Conservation (phyloP, 2,888 invertebrate species). For the Hypercompe scribonia region DNA sequence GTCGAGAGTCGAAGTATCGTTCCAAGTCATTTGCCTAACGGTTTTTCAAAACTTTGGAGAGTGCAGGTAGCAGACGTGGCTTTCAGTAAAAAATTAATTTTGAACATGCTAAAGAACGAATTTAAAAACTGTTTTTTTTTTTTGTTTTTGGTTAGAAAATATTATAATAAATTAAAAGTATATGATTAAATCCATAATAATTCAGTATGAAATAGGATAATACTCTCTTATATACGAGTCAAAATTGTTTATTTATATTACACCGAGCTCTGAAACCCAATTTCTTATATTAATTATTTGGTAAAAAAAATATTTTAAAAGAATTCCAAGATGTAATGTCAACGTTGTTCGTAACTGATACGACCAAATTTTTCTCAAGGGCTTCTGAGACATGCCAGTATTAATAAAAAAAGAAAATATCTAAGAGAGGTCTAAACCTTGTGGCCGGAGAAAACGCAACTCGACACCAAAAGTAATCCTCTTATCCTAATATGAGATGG, state of each 20-base stretch:
- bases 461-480: conserved; percentile 72
- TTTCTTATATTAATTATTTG: background rate
- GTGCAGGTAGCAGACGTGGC: background rate
- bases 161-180: no score
- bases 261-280: background rate
- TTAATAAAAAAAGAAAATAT: conserved; percentile 50
- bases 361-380: conserved; percentile 34
- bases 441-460: conserved; percentile 46
- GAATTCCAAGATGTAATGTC: background rate
- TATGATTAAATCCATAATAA: background rate
- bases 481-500: conserved; percentile 74
- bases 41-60: conserved; percentile 9
- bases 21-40: conserved; percentile 21
- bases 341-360: conserved; percentile 30
- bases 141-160: background rate
- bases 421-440: conserved; percentile 42
- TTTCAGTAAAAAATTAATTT: background rate
- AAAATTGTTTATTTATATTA: background rate
- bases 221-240: background rate
- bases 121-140: background rate
- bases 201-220: background rate
- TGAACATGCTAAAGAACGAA: background rate
- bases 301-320: background rate
- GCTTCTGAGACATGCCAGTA: conserved; percentile 43
- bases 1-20: conserved; percentile 20